Evolutionary conservation across 2,888 invertebrate genomes (phyloP).

Genomic region (Fissipunctia ypsillon): DNA sequence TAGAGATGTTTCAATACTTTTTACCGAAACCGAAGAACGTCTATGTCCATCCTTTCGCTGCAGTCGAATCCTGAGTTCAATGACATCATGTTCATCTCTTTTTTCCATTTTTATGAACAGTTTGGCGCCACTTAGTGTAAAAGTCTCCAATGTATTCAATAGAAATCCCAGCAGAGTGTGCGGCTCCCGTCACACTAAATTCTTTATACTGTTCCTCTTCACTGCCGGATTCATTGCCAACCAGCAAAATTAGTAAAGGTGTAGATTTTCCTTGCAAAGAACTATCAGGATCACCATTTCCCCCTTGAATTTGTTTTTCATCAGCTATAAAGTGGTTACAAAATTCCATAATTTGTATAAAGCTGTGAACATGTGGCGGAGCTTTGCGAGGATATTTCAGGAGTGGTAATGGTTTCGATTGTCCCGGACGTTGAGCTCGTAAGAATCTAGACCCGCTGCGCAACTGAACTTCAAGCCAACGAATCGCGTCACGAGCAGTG

Average conservation of each 20-base stretch:
- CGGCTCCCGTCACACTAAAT: constrained; percentile 94
- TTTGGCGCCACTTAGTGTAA: constrained; percentile 96
- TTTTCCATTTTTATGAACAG: constrained; percentile 87
- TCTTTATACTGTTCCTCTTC: constrained; percentile 91
- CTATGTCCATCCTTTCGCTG: constrained; percentile 73
- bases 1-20: constrained; percentile 70
- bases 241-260: constrained; percentile 94
- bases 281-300: constrained; percentile 82
- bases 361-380: constrained; percentile 91
- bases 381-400: constrained; percentile 86
- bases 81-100: constrained; percentile 83
- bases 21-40: constrained; percentile 71
- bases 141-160: constrained; percentile 95
- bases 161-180: constrained; percentile 95
- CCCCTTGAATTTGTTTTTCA: constrained; percentile 80
- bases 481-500: constrained; percentile 96
- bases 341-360: constrained; percentile 95
- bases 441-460: constrained; percentile 96
- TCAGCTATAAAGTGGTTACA: constrained; percentile 93
- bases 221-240: constrained; percentile 90
- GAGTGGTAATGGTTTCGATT: constrained; percentile 93
- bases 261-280: constrained; percentile 81
- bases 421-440: constrained; percentile 96
- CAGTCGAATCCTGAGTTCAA: constrained; percentile 77
- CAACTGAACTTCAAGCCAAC: constrained; percentile 97